Evolutionary conservation across 1,140 invertebrate genomes (phyloP).

Genomic region (Zaprionus vittiger): DNA sequence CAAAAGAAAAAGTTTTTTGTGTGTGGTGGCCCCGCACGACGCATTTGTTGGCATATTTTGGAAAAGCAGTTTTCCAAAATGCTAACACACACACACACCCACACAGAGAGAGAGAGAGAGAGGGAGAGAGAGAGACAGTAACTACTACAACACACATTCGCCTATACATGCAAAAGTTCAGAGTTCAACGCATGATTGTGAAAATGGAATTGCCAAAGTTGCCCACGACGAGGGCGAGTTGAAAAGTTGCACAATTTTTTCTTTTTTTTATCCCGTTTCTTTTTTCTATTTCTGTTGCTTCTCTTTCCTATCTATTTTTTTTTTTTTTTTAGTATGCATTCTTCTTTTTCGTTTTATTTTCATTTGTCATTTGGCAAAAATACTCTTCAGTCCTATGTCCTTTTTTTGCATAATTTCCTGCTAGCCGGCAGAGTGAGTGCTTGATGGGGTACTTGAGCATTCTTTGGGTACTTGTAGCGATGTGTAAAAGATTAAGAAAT

Average conservation of each 20-base stretch:
- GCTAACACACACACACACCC: constrained; percentile 26
- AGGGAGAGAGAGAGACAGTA: constrained; percentile 36
- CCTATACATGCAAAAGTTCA: constrained; percentile 63
- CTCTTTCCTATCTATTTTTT: constrained; percentile 36
- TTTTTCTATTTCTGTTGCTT: constrained; percentile 14
- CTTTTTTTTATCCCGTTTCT: background rate
- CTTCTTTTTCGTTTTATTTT: constrained; percentile 23
- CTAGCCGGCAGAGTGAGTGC: constrained; percentile 17
- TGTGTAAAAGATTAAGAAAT: background rate
- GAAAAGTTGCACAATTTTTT: constrained; percentile 49
- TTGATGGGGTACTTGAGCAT: background rate
- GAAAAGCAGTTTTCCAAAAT: constrained; percentile 74
- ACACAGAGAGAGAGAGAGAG: constrained; percentile 48
- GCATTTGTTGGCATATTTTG: constrained; percentile 75
- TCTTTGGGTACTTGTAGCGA: background rate
- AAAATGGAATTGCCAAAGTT: constrained; percentile 80
- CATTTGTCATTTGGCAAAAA: constrained; percentile 49
- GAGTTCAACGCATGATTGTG: constrained; percentile 81
- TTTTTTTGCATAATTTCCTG: constrained; percentile 71
- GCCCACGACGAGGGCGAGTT: constrained; percentile 50
- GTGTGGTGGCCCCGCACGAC: constrained; percentile 1
- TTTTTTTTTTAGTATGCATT: constrained; percentile 15
- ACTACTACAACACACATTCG: constrained; percentile 22
- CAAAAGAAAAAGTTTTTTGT: constrained; percentile 60
- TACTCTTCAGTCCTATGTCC: constrained; percentile 33